Percentiles rank a stretch among this genome's conserved stretches.
Evolutionary conservation across 2,888 invertebrate genomes (phyloP).

Genomic region (Drosophila lutescens): DNA sequence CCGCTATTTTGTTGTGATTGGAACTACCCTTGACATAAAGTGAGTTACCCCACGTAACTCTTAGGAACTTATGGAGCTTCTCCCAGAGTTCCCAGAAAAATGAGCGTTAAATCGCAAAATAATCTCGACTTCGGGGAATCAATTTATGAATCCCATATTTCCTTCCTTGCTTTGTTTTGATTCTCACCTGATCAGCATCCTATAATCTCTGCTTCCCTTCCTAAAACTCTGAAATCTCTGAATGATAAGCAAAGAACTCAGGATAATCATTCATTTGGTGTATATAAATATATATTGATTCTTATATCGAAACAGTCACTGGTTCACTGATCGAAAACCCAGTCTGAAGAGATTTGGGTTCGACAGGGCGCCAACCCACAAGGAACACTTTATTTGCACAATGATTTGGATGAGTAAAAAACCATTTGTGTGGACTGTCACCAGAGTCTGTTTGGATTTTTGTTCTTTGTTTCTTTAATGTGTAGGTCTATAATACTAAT

Average conservation of each 20-base stretch:
- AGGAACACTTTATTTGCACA: not conserved
- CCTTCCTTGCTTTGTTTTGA: not conserved
- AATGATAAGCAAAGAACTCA: too few species aligned
- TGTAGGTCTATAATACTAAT: slow-evolving; percentile 14
- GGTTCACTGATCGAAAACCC: not conserved
- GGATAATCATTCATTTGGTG: too few species aligned
- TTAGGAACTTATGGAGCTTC: too few species aligned
- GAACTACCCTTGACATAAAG: too few species aligned
- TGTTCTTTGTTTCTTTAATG: not conserved
- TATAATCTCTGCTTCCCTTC: not conserved
- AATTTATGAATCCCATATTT: too few species aligned
- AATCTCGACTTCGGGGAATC: too few species aligned
- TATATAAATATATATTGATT: too few species aligned
- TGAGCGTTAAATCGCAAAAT: not conserved
- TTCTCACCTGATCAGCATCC: not conserved
- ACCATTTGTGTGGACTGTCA: slow-evolving; percentile 11
- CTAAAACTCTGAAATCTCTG: too few species aligned
- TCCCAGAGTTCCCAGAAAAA: not conserved
- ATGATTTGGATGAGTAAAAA: slow-evolving; percentile 9
- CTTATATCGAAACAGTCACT: too few species aligned
- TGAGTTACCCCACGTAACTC: too few species aligned
- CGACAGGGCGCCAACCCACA: slow-evolving; percentile 2
- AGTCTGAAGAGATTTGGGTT: not conserved
- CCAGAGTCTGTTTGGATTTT: not conserved
- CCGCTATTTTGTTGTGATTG: too few species aligned